Base-by-base conservation (phyloP, 1,140 invertebrate species). In the Campoletis sonorensis region DNA sequence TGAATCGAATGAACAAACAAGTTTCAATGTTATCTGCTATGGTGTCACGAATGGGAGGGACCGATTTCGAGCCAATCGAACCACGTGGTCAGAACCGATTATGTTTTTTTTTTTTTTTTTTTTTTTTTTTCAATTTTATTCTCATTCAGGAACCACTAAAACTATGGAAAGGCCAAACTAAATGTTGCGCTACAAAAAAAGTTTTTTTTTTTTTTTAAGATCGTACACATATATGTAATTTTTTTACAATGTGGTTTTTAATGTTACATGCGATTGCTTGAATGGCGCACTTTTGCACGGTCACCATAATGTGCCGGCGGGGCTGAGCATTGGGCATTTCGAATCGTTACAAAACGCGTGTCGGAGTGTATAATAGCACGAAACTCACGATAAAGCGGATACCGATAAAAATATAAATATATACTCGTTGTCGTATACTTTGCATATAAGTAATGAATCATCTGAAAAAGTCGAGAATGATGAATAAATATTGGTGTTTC, bases 1-100 rank as follows among this genome's bases (percentile, higher is more conserved):
- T n/a, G 68, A 70, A 70, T 70, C 13, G 68, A 70, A 37, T 4
- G 68, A 70, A 70, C 68, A 70, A 70, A 70, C 68, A 70, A 70
- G 68, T 70, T 70, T 70, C 18, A 70, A 37, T 70, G 40, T 70
- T 70, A 70, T 70, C 68, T 37, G 16, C 27, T 23, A 26, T 67
- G 64, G 23, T 67, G 51, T 54, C 18, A 54, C 51, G 51, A 54
- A 54, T 54, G n/a, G 1, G 51, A 54, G 51, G n/a, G n/a, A 54
- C 40, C n/a, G 51, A 18, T 54, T 18, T 54, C 51, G 16, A 21
- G 51, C 51, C 51, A 54, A 8, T 54, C 51, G 51, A n/a, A 54
- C 18, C 51, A 54, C 51, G 51, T 54, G 51, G 51, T 54, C n/a
- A 54, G 51, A n/a, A 54, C 1, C 1, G 8, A 54, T 54, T 21